A percentile compares a stretch with the other conserved stretches of the same genome.
These are phyloP conservation scores for Ophiothrix spiculata DNA, from an alignment of 35 echinoderm and acorn worm genomes.

Conservation along the genomic window DNA sequence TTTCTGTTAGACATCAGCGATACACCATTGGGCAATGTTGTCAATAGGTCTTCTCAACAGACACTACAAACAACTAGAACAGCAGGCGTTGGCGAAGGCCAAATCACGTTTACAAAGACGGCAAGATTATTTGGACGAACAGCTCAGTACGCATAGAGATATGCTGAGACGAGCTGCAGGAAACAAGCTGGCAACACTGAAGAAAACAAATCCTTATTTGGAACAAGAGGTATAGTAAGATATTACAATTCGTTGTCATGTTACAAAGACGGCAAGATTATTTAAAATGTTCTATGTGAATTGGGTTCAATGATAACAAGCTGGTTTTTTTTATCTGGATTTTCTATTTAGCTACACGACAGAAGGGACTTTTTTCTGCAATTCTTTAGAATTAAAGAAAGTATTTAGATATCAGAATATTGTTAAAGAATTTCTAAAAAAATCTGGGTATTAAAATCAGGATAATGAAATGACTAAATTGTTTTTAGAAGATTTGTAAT, in stretches of 20 bases:
- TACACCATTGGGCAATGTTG: conserved; percentile 89
- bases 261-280: conserved; percentile 58
- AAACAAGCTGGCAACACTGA: background rate
- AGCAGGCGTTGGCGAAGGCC: conserved; percentile 58
- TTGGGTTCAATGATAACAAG: no score
- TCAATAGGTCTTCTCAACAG: conserved; percentile 77
- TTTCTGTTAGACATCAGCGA: conserved; percentile 27
- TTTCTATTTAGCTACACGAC: no score
- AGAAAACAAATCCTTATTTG: conserved; percentile 14
- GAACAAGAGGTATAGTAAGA: background rate
- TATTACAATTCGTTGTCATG: no score
- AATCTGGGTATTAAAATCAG: no score
- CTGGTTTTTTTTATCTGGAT: no score
- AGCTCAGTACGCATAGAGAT: conserved; percentile 60
- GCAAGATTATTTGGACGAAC: conserved; percentile 68
- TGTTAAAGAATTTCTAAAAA: no score
- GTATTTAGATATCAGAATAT: no score
- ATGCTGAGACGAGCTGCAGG: conserved; percentile 41
- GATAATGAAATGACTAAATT: no score
- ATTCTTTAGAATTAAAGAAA: no score
- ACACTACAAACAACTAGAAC: conserved; percentile 71
- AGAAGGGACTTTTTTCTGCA: no score
- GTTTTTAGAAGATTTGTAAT: no score
- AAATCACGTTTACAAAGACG: conserved; percentile 67
- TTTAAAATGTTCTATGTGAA: no score